phyloP scores from a whole-genome alignment of 1,140 invertebrate genomes.

The Monochamus saltuarius region DNA sequence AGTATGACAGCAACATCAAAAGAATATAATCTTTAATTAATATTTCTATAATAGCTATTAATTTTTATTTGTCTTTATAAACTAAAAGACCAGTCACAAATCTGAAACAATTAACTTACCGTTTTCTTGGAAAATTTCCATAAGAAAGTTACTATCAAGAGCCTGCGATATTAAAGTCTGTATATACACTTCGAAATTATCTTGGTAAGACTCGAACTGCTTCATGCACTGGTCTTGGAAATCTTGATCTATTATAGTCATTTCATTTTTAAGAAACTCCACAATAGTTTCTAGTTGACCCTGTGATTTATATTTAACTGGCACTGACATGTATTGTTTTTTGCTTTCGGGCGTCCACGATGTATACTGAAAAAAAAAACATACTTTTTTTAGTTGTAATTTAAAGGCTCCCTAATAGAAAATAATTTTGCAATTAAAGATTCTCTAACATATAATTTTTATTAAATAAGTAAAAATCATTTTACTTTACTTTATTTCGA shows the following conservation, averaged over 20 bases:
- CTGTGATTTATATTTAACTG: constrained; percentile 71
- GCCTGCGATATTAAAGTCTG: constrained; percentile 88
- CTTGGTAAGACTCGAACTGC: constrained; percentile 74
- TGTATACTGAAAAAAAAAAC: constrained; percentile 68
- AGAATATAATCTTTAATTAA: too few relatives aligned
- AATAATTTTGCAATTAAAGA: too few relatives aligned
- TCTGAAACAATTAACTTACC: too few relatives aligned
- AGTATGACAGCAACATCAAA: too few relatives aligned
- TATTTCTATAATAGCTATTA: too few relatives aligned
- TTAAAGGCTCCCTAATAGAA: too few relatives aligned
- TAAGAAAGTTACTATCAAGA: constrained; percentile 83
- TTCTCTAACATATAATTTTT: too few relatives aligned
- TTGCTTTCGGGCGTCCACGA: constrained; percentile 79
- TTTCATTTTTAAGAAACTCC: constrained; percentile 72
- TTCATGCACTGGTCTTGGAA: constrained; percentile 74
- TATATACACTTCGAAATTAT: constrained; percentile 87
- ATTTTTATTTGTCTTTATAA: too few relatives aligned
- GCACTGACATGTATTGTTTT: constrained; percentile 73
- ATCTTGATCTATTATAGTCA: constrained; percentile 68
- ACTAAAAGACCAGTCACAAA: too few relatives aligned
- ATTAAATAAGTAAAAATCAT: too few relatives aligned
- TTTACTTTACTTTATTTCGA: too few relatives aligned
- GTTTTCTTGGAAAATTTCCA: constrained; percentile 86
- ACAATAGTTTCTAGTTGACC: constrained; percentile 75
- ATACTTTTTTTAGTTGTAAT: too few relatives aligned